A percentile compares a stretch with the other conserved stretches of the same genome.
These are phyloP conservation scores for Lateolabrax maculatus DNA, from an alignment of 2,797 vertebrate genomes.

Conservation along the genomic window DNA sequence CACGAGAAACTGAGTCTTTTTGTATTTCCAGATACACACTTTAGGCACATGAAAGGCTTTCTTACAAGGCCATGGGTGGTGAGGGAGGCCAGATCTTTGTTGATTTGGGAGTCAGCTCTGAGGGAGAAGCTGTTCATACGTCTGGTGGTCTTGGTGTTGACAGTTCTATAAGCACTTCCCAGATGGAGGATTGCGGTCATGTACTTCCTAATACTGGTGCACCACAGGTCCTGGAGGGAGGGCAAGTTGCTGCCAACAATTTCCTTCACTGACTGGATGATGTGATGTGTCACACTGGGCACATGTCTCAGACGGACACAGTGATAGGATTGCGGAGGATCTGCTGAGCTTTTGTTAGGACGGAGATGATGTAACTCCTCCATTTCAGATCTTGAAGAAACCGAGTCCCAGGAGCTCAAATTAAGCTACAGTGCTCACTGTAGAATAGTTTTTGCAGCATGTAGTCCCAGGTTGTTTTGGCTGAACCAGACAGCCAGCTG, in stretches of 20 bases:
- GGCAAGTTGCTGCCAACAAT: conserved; percentile 17
- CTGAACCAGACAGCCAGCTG: conserved; percentile 61
- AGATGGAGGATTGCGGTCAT: conserved; percentile 4
- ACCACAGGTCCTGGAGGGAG: conserved; percentile 17
- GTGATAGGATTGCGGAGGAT: conserved; percentile 16
- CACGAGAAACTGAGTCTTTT: no score
- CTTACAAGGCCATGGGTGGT: not conserved
- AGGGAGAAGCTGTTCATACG: conserved; percentile 11
- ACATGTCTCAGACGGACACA: conserved; percentile 6
- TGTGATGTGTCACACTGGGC: conserved; percentile 19
- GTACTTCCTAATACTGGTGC: conserved; percentile 4
- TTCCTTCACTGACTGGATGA: conserved; percentile 1
- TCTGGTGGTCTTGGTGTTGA: conserved; percentile 16
- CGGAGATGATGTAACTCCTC: conserved; percentile 3
- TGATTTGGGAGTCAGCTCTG: conserved; percentile 29
- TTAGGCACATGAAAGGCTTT: not conserved
- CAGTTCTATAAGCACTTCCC: conserved; percentile 24
- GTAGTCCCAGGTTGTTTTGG: conserved; percentile 51
- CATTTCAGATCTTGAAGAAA: conserved; percentile 14
- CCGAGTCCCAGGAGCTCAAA: not conserved
- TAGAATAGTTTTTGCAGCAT: conserved; percentile 20
- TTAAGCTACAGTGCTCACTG: not conserved
- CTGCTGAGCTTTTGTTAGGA: conserved; percentile 27
- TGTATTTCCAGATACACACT: not conserved
- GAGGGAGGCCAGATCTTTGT: conserved; percentile 8